A percentile compares a stretch with the other conserved stretches of the same genome.
phyloP scores from a whole-genome alignment of 2,888 invertebrate species.

The Melinaea marsaeus region DNA sequence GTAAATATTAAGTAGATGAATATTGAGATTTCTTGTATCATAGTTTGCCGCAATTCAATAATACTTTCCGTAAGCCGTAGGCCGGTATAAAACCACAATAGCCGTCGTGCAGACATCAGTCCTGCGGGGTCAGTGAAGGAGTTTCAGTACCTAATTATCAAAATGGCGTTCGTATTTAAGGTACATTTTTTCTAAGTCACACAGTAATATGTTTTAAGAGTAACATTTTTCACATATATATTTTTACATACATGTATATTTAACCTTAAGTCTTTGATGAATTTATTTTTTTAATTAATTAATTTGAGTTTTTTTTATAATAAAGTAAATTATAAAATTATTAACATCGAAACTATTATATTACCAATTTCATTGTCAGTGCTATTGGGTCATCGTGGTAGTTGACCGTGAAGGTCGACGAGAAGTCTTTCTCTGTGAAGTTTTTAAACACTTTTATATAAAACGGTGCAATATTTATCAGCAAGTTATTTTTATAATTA shows the following conservation, averaged over 20 bases:
- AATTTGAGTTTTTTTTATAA: not conserved
- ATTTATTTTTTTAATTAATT: not conserved
- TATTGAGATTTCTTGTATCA: slow-evolving; percentile 75
- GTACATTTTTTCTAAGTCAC: slow-evolving; percentile 40
- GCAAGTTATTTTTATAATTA: no score
- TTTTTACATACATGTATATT: no score
- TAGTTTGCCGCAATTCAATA: slow-evolving; percentile 68
- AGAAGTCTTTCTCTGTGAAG: slow-evolving; percentile 15
- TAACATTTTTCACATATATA: no score
- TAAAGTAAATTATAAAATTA: not conserved
- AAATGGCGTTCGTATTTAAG: slow-evolving; percentile 67
- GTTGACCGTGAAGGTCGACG: slow-evolving; percentile 64
- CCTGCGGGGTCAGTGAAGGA: slow-evolving; percentile 50
- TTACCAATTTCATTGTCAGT: slow-evolving; percentile 60
- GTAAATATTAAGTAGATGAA: slow-evolving; percentile 49
- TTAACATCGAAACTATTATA: not conserved
- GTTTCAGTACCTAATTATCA: slow-evolving; percentile 30
- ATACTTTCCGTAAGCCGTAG: slow-evolving; percentile 52
- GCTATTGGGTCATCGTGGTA: slow-evolving; percentile 49
- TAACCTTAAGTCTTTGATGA: not conserved
- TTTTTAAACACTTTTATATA: not conserved
- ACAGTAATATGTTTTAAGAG: not conserved
- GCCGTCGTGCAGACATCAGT: slow-evolving; percentile 52
- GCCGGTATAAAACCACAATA: slow-evolving; percentile 67
- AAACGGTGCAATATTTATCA: no score